Conservation (phyloP, 2,888 invertebrate genomes). For the Synanthedon andrenaeformis region DNA sequence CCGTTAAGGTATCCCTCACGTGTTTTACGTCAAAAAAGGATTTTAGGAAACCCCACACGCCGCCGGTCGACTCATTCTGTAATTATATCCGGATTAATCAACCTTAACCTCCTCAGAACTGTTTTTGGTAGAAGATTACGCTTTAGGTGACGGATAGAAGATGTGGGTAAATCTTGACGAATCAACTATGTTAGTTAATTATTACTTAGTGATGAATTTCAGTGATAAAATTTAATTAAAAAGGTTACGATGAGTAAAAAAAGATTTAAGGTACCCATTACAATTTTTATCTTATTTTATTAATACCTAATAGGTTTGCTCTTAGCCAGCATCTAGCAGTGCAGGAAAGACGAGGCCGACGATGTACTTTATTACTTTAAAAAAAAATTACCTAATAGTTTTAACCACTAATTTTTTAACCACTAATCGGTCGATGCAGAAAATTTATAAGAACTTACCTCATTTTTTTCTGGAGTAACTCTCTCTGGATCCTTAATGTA, state of each 20-base stretch:
- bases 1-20: conserved; percentile 57
- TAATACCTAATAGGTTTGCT: too few species aligned
- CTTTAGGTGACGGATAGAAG: neutral
- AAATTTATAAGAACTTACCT: conserved; percentile 15
- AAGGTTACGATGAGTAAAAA: too few species aligned
- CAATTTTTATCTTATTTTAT: too few species aligned
- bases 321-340: too few species aligned
- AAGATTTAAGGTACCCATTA: too few species aligned
- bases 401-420: too few species aligned
- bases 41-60: conserved; percentile 28
- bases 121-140: neutral
- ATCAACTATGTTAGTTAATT: neutral
- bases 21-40: conserved; percentile 65
- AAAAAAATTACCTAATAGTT: too few species aligned
- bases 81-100: conserved; percentile 2
- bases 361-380: too few species aligned
- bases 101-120: neutral
- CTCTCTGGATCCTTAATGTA: conserved; percentile 47
- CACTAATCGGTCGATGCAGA: too few species aligned
- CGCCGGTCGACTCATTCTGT: conserved; percentile 8
- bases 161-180: neutral
- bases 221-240: too few species aligned
- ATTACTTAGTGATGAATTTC: too few species aligned
- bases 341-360: too few species aligned
- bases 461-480: conserved; percentile 17